Base-by-base conservation (phyloP, 2,888 invertebrate genomes). In the Colletes collaris region DNA sequence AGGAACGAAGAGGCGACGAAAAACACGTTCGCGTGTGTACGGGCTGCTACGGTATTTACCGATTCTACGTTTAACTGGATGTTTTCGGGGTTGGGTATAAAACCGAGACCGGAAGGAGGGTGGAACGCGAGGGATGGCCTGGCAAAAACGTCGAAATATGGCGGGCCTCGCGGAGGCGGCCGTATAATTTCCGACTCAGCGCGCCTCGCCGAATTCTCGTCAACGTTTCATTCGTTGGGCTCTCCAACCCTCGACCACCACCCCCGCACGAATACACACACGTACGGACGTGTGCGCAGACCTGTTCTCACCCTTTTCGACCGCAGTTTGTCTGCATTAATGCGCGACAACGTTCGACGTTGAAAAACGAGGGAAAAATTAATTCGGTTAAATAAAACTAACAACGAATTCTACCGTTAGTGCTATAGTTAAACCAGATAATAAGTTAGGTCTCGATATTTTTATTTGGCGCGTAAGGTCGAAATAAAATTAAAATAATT, bases 181-280 rank as follows among this genome's bases (percentile, higher is more conserved):
- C 80, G 88, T 81, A 83, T 87, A 89, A 89, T 89, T 89, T 88
- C 89, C 89, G 84, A 86, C 75, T 76, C 81, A 85, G 79, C 76
- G 77, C 88, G 77, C 82, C 77, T 83, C 83, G 86, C 82, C 77
- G 74, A 83, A 86, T 87, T 77, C 86, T 85, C 87, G 83, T 85
- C 86, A 84, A 81, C 88, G 82, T 85, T 83, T 77, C 81, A 71
- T 79, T 68, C 81, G 68, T 76, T 35, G 58, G 27, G 27, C 59
- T 53, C 81, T 59, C 53, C 59, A 60, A 4, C 68, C 66, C 52
- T 77, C 52, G 52, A 11, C 13, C 56, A 11, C 13, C 56, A 60
- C 13, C 11, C 56, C 56, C 13, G 8, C 56, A 19, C 56, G 7
- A 27, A 10, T 50, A 19, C 62, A 35, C 53, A 40, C 10, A 4